Evolutionary conservation across 2,113 vertebrate genomes (phyloP), one percentile per base, ranked within the genome.

Genomic region (Okapia johnstoni): DNA sequence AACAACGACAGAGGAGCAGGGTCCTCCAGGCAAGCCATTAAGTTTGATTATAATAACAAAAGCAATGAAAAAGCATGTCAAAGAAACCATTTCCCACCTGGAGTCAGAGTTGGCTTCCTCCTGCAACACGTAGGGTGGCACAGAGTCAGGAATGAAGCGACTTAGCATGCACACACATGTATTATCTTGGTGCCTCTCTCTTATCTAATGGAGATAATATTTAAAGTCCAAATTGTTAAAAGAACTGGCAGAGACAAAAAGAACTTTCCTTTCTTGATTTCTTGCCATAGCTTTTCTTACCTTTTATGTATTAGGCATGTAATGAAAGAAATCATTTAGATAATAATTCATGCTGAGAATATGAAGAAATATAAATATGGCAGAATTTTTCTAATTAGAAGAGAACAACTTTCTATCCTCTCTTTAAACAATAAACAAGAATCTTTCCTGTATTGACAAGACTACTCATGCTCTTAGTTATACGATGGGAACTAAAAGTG

Each of bases 311-410:
- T 58, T 66, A 54, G 50, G 60, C 50, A 93, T 88, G 33, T 77
- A 77, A 77, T 52, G 57, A 91, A 70, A 6, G 60, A 96, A 93
- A 76, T 85, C 33, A 92, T 89, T 94, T 97, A 94, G 70, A 36
- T 86, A 70, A 97, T 61, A 94, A 93, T 70, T 85, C 57, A 90
- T 97, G 80, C 85, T 96, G 48, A 95, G 84, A 84, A 70, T 83
- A 83, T 48, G 81, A 76, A 94, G 43, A 91, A 95, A 97, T 95
- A 88, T 26, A 85, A 95, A 96, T 30, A 94, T n/a, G 58, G 30
- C 26, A 85, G 80, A 36, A 21, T 55, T 76, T 95, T 91, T 95
- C 70, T 88, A 95, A 97, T 83, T 93, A 88, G 43, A 90, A 83
- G 36, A 90, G 80, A 94, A 88, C 85, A 86, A 79, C 70, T 93